Evolutionary conservation across 2,888 invertebrate species (phyloP).

Genomic region (Ochropleura leucogaster): DNA sequence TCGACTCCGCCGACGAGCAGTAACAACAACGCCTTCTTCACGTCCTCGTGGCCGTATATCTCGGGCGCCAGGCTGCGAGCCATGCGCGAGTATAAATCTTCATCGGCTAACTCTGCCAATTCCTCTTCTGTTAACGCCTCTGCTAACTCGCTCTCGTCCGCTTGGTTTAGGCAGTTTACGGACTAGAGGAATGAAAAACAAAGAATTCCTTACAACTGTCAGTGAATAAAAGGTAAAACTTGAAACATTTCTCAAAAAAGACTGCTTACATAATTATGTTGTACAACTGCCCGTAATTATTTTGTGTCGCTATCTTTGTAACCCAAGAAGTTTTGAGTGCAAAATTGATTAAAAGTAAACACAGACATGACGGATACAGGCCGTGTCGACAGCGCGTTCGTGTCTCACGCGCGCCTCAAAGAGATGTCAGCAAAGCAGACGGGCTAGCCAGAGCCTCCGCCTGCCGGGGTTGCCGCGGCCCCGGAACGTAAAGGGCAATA

Average conservation of each 20-base stretch:
- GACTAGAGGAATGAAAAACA: constrained; percentile 77
- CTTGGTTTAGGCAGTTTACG: constrained; percentile 95
- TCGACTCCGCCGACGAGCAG: constrained; percentile 98
- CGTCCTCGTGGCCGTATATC: constrained; percentile 99
- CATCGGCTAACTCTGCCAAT: constrained; percentile 94
- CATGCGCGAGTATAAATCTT: constrained; percentile 97
- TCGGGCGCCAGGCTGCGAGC: constrained; percentile 99
- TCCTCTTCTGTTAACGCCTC: constrained; percentile 96
- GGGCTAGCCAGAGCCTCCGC: no score
- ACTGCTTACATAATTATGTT: neutral
- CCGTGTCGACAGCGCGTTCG: no score
- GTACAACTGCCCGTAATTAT: neutral
- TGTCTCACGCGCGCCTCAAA: no score
- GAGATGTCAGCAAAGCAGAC: no score
- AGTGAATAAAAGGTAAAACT: neutral
- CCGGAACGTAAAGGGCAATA: no score
- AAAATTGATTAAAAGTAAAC: neutral
- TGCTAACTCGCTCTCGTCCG: constrained; percentile 94
- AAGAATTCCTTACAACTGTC: neutral
- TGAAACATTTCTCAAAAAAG: neutral
- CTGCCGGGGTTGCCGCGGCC: no score
- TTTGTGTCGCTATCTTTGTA: neutral
- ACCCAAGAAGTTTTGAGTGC: neutral
- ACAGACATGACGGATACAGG: no score
- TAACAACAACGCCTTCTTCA: constrained; percentile 98